Conservation (phyloP, 2,888 invertebrate species). For the Stictocephala bisonia region DNA sequence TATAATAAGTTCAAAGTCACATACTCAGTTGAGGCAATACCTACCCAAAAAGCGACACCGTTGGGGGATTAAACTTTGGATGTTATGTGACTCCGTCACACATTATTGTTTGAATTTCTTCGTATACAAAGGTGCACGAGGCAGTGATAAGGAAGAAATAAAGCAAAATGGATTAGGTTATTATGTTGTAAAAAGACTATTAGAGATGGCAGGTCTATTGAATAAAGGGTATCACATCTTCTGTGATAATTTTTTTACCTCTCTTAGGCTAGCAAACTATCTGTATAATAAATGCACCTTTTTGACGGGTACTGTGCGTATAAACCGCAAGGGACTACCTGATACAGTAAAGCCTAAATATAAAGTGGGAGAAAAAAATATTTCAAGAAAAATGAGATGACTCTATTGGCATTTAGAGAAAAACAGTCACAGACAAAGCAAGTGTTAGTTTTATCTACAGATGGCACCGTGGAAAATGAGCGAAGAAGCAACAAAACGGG, state of each 20-base stretch:
- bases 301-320: slow-evolving; percentile 28
- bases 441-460: too few species aligned
- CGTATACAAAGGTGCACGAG: slow-evolving; percentile 38
- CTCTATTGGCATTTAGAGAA: too few species aligned
- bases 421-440: too few species aligned
- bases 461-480: too few species aligned
- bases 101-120: slow-evolving; percentile 40
- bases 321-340: slow-evolving; percentile 30
- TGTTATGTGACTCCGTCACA: slow-evolving; percentile 31
- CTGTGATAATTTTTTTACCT: slow-evolving; percentile 28
- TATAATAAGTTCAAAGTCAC: slow-evolving; percentile 31
- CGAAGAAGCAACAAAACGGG: too few species aligned
- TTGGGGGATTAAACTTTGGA: slow-evolving; percentile 41
- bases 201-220: slow-evolving; percentile 2
- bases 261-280: slow-evolving; percentile 19
- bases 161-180: slow-evolving; percentile 30
- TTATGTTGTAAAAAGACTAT: slow-evolving; percentile 27
- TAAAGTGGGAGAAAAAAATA: slow-evolving; percentile 39
- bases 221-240: slow-evolving; percentile 35
- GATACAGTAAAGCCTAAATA: slow-evolving; percentile 7
- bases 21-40: slow-evolving; percentile 22
- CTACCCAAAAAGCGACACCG: slow-evolving; percentile 41
- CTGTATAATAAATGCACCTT: slow-evolving; percentile 17
- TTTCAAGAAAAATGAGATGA: too few species aligned
- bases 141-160: neutral